phyloP scores from a whole-genome alignment of 30 jellyfish, hydroid and myxozoan species.

The Catostylus mosaicus region DNA sequence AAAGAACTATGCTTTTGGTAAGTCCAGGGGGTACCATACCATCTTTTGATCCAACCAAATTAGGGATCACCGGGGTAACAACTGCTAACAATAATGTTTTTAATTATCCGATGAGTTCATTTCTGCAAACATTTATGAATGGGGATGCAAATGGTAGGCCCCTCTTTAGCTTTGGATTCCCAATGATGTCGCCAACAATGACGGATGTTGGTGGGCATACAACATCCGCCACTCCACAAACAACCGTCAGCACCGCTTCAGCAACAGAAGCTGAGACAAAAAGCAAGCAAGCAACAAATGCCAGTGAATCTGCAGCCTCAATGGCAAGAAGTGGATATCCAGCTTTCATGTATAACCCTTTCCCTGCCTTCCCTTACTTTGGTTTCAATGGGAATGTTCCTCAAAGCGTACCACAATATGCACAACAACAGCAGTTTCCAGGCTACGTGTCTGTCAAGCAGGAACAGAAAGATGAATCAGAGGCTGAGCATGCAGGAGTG shows the following conservation, averaged over 20 bases:
- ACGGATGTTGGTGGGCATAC: slow-evolving; percentile 49
- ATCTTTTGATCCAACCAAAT: slow-evolving; percentile 76
- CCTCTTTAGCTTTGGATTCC: slow-evolving; percentile 57
- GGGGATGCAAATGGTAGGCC: slow-evolving; percentile 74
- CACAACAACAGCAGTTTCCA: slow-evolving; percentile 47
- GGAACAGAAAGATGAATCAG: slow-evolving; percentile 49
- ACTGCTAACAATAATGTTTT: slow-evolving; percentile 70
- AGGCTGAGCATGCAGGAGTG: slow-evolving; percentile 42
- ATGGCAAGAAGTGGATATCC: slow-evolving; percentile 72
- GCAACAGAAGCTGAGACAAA: slow-evolving; percentile 27
- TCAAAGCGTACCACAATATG: slow-evolving; percentile 60
- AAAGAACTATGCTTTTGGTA: slow-evolving; percentile 67
- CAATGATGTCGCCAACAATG: slow-evolving; percentile 52
- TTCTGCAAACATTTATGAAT: slow-evolving; percentile 86
- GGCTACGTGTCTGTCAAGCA: slow-evolving; percentile 64
- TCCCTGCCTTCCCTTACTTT: slow-evolving; percentile 78
- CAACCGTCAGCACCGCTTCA: slow-evolving; percentile 5
- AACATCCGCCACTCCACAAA: slow-evolving; percentile 8
- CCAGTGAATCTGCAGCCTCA: slow-evolving; percentile 1
- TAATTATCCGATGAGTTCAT: slow-evolving; percentile 83
- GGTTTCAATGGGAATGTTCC: slow-evolving; percentile 77
- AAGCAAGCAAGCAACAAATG: slow-evolving; percentile 18
- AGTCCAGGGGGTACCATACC: slow-evolving; percentile 88
- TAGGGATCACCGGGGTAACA: slow-evolving; percentile 68
- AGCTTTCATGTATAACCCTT: slow-evolving; percentile 90